These are phyloP conservation scores for Alaudala cheleensis DNA, from an alignment of 2,113 vertebrate species.

Conservation along the genomic window DNA sequence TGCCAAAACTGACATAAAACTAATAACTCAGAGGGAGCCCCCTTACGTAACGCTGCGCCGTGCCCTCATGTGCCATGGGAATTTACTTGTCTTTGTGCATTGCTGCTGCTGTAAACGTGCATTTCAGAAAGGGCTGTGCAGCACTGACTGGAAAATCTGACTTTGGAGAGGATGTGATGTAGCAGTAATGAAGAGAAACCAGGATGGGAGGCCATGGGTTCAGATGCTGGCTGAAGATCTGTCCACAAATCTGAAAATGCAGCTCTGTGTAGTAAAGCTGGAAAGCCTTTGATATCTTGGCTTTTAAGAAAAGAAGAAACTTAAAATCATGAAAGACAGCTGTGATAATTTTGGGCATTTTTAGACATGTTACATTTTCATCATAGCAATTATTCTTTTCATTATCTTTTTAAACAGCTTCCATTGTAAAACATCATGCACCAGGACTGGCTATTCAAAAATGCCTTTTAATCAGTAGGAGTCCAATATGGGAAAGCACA, in stretches of 20 bases:
- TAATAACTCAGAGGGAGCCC: background rate
- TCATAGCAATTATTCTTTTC: constrained; percentile 26
- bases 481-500: background rate
- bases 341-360: constrained; percentile 11
- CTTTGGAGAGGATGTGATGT: constrained; percentile 12
- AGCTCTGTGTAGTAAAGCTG: constrained; percentile 35
- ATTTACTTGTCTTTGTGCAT: background rate
- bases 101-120: constrained; percentile 35
- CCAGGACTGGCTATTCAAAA: constrained; percentile 11
- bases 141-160: constrained; percentile 18
- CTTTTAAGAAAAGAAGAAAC: constrained; percentile 58
- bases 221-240: constrained; percentile 62
- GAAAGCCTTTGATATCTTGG: constrained; percentile 63
- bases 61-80: background rate
- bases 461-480: background rate
- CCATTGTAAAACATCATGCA: background rate
- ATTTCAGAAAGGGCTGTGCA: constrained; percentile 39
- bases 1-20: background rate
- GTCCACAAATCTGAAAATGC: constrained; percentile 69
- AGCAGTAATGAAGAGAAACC: constrained; percentile 32
- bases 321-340: constrained; percentile 48
- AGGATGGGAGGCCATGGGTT: constrained; percentile 36
- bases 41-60: background rate
- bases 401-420: constrained; percentile 4
- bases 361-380: background rate